Base-by-base conservation (phyloP, 2,888 invertebrate species). In the Drosophila mettleri region DNA sequence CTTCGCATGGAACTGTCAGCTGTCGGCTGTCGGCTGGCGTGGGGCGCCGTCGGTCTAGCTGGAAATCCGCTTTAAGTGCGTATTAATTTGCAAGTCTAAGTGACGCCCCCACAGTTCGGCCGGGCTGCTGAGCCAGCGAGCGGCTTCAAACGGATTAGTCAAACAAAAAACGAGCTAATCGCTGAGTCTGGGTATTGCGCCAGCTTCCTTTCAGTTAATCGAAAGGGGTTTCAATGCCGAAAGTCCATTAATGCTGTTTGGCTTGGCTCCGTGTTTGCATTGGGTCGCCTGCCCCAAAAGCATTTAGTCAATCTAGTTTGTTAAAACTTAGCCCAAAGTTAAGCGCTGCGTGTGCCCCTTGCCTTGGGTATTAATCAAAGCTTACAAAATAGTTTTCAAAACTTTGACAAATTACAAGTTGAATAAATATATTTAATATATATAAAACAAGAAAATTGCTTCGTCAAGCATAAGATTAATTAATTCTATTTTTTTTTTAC, bases 41-140 rank as follows among this genome's bases (percentile, higher is more conserved):
- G 22, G 3, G 4, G 4, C 10, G 14, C 46, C 60, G 22, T 48
- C 24, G 46, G 62, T 60, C 74, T 70, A 55, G 78, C 59, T 68
- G 78, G 65, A 61, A 80, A 78, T 87, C 88, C 77, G 61, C 71
- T 64, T 69, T 76, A 86, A 88, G 88, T 88, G 88, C 74, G 88
- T 77, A 83, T 83, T 83, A 83, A 83, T 83, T 83, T 83, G 88
- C 86, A 83, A 83, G 88, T 83, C 83, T 76, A 86, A 86, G 83
- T 82, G 68, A 33, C 57, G 57, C 46, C 49, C 39, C 29, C 7
- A 29, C 8, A 29, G 20, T 18, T 22, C 31, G 27, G 27, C 6
- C 16, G 12, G 20, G 12, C 20, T 3, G 2, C 12, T 57, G 53
- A 60, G 18, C 36, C 31, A 16, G 24, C 24, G 52, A 48, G 22